Percentiles rank a stretch among this genome's conserved stretches.
phyloP scores from a whole-genome alignment of 2,888 invertebrate species.

The Junonia oenone region DNA sequence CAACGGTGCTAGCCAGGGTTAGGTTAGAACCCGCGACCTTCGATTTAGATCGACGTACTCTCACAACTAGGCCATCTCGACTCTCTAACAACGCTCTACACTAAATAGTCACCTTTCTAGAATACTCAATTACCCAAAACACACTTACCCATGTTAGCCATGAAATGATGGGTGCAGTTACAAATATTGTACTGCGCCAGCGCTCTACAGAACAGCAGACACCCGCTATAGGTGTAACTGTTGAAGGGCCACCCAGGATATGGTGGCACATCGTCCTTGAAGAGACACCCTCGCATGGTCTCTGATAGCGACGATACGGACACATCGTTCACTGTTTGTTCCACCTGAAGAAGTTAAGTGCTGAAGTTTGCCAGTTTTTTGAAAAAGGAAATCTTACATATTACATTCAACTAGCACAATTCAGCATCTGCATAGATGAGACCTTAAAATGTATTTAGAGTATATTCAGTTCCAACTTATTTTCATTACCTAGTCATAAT shows the following conservation, averaged over 20 bases:
- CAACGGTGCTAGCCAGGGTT: too few relatives aligned
- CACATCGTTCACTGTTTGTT: conserved; percentile 80
- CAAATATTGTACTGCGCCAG: conserved; percentile 72
- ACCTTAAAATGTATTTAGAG: too few relatives aligned
- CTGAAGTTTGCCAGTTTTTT: not conserved
- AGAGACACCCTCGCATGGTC: conserved; percentile 75
- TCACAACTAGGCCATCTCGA: too few relatives aligned
- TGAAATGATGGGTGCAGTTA: conserved; percentile 82
- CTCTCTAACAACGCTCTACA: too few relatives aligned
- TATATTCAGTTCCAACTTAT: too few relatives aligned
- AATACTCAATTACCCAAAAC: not conserved
- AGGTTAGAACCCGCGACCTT: too few relatives aligned
- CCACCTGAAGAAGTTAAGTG: conserved; percentile 58
- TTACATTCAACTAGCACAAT: too few relatives aligned
- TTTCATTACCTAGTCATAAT: too few relatives aligned
- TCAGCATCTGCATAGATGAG: too few relatives aligned
- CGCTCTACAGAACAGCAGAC: conserved; percentile 80
- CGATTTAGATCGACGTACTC: too few relatives aligned
- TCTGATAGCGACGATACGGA: conserved; percentile 70
- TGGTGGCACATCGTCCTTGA: conserved; percentile 72
- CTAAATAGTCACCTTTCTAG: not conserved
- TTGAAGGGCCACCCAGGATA: conserved; percentile 65
- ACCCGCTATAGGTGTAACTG: conserved; percentile 80
- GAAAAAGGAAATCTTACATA: too few relatives aligned
- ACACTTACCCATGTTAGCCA: conserved; percentile 75